Conservation (phyloP, 1,140 invertebrate species). For the Anastatus disparis region DNA sequence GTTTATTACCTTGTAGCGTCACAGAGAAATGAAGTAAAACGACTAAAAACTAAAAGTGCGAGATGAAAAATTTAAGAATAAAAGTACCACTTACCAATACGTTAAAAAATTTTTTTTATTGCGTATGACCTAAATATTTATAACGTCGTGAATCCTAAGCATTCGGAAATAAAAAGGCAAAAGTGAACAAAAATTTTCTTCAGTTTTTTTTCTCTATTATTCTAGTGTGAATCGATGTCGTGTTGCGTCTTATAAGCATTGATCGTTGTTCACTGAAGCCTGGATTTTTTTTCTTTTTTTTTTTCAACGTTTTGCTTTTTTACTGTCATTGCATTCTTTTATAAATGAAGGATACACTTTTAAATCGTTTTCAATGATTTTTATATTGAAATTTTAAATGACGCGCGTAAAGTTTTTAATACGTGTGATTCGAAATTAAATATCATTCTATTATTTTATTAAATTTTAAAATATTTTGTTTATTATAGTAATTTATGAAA, state of each 20-base stretch:
- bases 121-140: slow-evolving; percentile 8
- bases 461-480: too few relatives aligned
- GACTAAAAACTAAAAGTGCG: too few relatives aligned
- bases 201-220: not conserved
- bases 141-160: not conserved
- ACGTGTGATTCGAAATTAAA: too few relatives aligned
- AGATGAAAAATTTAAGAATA: too few relatives aligned
- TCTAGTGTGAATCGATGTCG: not conserved
- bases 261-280: slow-evolving; percentile 1
- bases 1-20: too few relatives aligned
- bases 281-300: slow-evolving; percentile 1
- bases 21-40: too few relatives aligned
- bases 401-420: too few relatives aligned
- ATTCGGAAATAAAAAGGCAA: slow-evolving; percentile 26
- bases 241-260: slow-evolving; percentile 14
- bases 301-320: not conserved
- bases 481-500: too few relatives aligned
- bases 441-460: too few relatives aligned
- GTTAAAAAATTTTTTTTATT: not conserved
- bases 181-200: slow-evolving; percentile 4
- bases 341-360: not conserved
- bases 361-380: not conserved
- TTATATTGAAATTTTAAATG: slow-evolving; percentile 9
- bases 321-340: not conserved
- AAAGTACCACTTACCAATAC: too few relatives aligned